These are phyloP conservation scores for Frankliniella intonsa DNA, from an alignment of 2,888 invertebrate species.

Conservation along the genomic window DNA sequence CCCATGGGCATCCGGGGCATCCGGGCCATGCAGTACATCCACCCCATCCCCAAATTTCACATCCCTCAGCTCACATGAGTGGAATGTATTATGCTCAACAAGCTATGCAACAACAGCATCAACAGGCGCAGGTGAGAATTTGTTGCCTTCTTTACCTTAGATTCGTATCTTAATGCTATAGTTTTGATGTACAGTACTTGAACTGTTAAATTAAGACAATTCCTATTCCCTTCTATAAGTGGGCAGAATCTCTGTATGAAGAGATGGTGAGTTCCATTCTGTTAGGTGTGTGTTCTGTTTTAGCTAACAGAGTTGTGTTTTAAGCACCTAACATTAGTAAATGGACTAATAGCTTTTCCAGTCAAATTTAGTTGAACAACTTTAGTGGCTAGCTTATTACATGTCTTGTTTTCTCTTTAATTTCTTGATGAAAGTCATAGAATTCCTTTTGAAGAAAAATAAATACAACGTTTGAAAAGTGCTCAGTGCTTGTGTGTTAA, in stretches of 20 bases:
- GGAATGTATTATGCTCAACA: slow-evolving; percentile 34
- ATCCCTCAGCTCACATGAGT: background rate
- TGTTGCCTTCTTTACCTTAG: background rate
- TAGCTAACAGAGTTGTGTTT: background rate
- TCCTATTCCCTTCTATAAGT: background rate
- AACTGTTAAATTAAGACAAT: background rate
- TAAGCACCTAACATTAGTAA: too few relatives aligned
- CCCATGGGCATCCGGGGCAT: background rate
- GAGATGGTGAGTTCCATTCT: slow-evolving; percentile 4
- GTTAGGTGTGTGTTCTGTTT: background rate
- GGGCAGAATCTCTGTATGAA: background rate
- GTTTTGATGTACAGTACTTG: background rate
- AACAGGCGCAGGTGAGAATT: slow-evolving; percentile 41
- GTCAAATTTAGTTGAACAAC: too few relatives aligned
- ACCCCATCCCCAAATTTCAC: background rate
- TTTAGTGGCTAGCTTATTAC: too few relatives aligned
- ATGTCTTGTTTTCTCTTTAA: too few relatives aligned
- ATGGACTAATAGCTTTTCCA: too few relatives aligned
- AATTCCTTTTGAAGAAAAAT: too few relatives aligned
- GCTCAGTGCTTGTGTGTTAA: too few relatives aligned
- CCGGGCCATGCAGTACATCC: background rate
- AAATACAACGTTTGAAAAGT: background rate
- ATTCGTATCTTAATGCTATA: background rate
- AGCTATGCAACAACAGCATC: slow-evolving; percentile 41
- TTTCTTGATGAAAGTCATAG: too few relatives aligned